Evolutionary conservation across 2,113 vertebrate species (phyloP).

Genomic region (Ciconia stormi): DNA sequence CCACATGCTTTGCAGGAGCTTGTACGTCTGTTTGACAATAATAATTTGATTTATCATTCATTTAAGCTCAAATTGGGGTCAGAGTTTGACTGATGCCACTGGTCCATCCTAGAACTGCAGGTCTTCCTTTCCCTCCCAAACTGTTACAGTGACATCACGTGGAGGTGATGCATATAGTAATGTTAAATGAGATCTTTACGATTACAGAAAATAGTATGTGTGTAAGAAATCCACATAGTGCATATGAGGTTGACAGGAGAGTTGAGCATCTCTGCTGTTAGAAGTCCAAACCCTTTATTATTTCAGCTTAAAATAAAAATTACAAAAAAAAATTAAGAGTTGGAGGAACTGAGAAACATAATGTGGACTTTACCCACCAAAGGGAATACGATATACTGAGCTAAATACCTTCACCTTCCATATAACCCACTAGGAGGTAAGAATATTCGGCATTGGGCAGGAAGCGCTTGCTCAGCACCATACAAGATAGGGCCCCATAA

Average conservation of each 20-base stretch:
- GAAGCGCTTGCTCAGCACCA: not conserved
- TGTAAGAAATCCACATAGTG: not conserved
- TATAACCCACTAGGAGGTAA: not conserved
- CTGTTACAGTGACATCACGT: not conserved
- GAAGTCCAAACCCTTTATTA: not conserved
- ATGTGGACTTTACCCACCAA: not conserved
- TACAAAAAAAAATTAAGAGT: not conserved
- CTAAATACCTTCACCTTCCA: not conserved
- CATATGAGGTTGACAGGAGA: not conserved
- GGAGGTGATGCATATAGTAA: not conserved
- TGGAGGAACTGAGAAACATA: not conserved
- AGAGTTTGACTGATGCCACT: not conserved
- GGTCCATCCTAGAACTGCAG: not conserved
- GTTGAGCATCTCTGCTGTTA: not conserved
- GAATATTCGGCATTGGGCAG: not conserved
- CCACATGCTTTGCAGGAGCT: not conserved
- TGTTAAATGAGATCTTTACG: not conserved
- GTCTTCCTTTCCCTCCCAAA: not conserved
- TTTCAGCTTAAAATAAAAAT: not conserved
- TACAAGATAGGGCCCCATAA: not conserved
- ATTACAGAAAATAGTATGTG: not conserved
- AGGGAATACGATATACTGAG: not conserved
- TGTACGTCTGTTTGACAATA: not conserved
- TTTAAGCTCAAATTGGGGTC: not conserved
- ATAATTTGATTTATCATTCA: not conserved